Evolutionary conservation across 2,797 vertebrate species (phyloP).

Genomic region (Micropoecilia bifurca): DNA sequence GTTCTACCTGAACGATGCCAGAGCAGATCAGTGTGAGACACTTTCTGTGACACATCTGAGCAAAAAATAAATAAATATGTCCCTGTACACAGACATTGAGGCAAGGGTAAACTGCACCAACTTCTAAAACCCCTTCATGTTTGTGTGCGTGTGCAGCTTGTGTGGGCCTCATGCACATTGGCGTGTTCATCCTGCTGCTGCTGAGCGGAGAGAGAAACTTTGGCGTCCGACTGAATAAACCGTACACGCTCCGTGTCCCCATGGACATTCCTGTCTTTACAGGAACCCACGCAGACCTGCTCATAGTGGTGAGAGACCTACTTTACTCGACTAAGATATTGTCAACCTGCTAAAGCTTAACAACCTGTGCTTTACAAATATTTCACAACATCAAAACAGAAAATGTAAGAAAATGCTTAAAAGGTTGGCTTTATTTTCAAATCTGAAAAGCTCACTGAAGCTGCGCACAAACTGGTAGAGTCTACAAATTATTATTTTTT

Average conservation of each 20-base stretch:
- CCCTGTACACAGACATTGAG: rapidly evolving
- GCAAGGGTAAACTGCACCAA: background rate
- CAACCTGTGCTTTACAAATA: background rate
- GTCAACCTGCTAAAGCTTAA: background rate
- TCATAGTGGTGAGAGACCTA: slow-evolving; percentile 87
- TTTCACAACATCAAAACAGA: background rate
- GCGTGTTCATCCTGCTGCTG: slow-evolving; percentile 85
- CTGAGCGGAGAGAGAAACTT: slow-evolving; percentile 98
- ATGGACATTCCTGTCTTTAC: slow-evolving; percentile 98
- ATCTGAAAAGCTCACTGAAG: background rate
- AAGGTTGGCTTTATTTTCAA: background rate
- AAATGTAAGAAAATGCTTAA: background rate
- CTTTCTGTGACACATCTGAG: background rate
- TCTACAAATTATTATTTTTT: background rate
- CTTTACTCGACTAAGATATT: background rate
- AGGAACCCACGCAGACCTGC: slow-evolving; percentile 95
- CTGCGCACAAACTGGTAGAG: background rate
- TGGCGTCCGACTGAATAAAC: slow-evolving; percentile 96
- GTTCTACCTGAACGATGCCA: slow-evolving; percentile 92
- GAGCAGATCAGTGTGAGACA: slow-evolving; percentile 93
- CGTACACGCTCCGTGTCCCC: slow-evolving; percentile 89
- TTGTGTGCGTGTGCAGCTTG: slow-evolving; percentile 41
- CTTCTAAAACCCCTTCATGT: background rate
- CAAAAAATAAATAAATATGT: background rate
- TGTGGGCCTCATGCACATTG: slow-evolving; percentile 76